Base-by-base conservation (phyloP, 2,797 vertebrate genomes). In the Meriones psammophilus region DNA sequence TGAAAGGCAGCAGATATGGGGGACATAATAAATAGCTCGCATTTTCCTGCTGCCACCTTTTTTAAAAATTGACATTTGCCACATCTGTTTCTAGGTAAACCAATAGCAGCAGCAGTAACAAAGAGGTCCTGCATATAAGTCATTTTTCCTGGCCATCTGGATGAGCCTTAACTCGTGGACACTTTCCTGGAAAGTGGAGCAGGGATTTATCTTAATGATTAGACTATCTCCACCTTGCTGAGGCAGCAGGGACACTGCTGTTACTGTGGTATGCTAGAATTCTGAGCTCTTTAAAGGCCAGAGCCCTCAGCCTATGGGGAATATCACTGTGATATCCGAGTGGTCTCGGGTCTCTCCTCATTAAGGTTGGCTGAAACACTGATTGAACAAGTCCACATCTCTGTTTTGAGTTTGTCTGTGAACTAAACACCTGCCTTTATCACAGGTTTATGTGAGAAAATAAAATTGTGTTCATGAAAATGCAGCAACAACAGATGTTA, bases 391-490 rank as follows among this genome's bases (percentile, higher is more conserved):
- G 69, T 78, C 60, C 15, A 62, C 1, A 22, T 3, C 17, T 69
- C 86, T 62, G 6, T 69, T 86, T 77, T 54, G 4, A 66, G 42
- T 69, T 91, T 66, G 28, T 62, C 56, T 93, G 26, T 56, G 76
- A 56, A 81, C 28, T 20, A 77, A n/a, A 68, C 92, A 74, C n/a
- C 13, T 66, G 28, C 30, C 62, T 88, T 9, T 8, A 81, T 93
- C 26, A 79, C 46, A 94, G 71, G 12, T 89, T 54, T 96, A 36
- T 64, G 42, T 91, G 42, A 64, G 54, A 68, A 69, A 26, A 80
- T 7, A 3, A 81, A 88, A 42, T 58, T 46, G 58, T 7, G 15
- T 46, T 90, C 18, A 36, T 12, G 36, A 58, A 92, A 74, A 86
- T 39, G 5, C 17, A 86, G 85, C 62, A 81, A 39, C 18, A 13